Percentiles rank a stretch among this genome's conserved stretches.
These are phyloP conservation scores for Chiloscyllium plagiosum DNA, from an alignment of 2,113 vertebrate species.

Conservation along the genomic window DNA sequence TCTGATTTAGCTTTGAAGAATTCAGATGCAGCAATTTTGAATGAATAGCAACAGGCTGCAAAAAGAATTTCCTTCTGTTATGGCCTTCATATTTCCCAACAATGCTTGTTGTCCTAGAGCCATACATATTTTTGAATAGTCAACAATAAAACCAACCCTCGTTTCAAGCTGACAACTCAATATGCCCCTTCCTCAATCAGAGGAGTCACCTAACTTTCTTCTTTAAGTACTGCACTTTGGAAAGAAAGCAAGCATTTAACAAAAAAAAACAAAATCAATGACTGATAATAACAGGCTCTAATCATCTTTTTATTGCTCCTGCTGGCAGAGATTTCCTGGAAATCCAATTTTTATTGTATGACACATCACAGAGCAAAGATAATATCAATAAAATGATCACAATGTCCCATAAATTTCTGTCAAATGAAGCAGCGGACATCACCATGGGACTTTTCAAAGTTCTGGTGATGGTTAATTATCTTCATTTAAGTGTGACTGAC, in stretches of 20 bases:
- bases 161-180: neutral
- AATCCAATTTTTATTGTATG: neutral
- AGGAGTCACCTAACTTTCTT: neutral
- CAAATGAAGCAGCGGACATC: neutral
- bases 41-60: neutral
- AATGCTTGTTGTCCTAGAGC: neutral
- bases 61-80: neutral
- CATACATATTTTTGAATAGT: neutral
- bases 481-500: neutral
- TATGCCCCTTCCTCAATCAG: neutral
- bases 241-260: neutral
- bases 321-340: neutral
- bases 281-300: neutral
- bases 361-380: neutral
- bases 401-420: neutral
- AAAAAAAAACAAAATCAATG: constrained; percentile 29
- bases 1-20: neutral
- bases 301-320: neutral
- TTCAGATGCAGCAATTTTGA: neutral
- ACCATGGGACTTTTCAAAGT: neutral
- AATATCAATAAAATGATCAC: neutral
- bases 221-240: neutral
- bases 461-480: neutral
- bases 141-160: neutral
- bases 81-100: neutral